These are phyloP conservation scores for Theocolax elegans DNA, from an alignment of 1,140 invertebrate species.

Conservation along the genomic window DNA sequence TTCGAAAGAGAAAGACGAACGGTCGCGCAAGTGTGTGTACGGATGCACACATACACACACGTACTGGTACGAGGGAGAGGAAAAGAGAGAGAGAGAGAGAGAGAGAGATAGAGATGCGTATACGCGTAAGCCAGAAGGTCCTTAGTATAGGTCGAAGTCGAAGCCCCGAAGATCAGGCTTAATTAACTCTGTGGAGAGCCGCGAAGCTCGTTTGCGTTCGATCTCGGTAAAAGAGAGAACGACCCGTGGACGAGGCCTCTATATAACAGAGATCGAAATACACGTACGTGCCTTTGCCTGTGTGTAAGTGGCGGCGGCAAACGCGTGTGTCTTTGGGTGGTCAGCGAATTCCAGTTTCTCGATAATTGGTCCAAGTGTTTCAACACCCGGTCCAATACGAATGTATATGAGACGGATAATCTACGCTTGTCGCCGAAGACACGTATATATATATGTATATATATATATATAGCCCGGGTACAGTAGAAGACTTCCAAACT, in stretches of 20 bases:
- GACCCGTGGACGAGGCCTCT: too few species aligned
- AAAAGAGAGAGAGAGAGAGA: too few species aligned
- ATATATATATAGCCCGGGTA: too few species aligned
- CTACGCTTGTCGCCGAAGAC: slow-evolving; percentile 17
- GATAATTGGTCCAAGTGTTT: slow-evolving; percentile 70
- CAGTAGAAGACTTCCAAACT: not conserved
- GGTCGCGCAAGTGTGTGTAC: not conserved
- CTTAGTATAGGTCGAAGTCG: slow-evolving; percentile 51
- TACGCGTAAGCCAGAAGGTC: slow-evolving; percentile 60
- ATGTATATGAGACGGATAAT: slow-evolving; percentile 52
- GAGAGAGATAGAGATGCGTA: too few species aligned
- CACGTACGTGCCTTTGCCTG: too few species aligned
- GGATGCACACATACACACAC: not conserved
- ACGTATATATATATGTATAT: too few species aligned
- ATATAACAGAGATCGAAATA: too few species aligned
- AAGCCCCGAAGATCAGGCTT: slow-evolving; percentile 60
- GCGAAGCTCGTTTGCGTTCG: slow-evolving; percentile 62
- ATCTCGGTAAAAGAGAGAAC: too few species aligned
- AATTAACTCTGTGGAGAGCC: slow-evolving; percentile 62
- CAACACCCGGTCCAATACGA: slow-evolving; percentile 65
- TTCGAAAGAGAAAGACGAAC: too few species aligned
- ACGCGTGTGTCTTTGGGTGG: slow-evolving; percentile 59
- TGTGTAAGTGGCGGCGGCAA: slow-evolving; percentile 9
- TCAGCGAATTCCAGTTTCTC: slow-evolving; percentile 67
- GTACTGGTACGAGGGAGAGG: too few species aligned